Conservation (phyloP, 2,888 invertebrate species). For the Iphiclides podalirius region DNA sequence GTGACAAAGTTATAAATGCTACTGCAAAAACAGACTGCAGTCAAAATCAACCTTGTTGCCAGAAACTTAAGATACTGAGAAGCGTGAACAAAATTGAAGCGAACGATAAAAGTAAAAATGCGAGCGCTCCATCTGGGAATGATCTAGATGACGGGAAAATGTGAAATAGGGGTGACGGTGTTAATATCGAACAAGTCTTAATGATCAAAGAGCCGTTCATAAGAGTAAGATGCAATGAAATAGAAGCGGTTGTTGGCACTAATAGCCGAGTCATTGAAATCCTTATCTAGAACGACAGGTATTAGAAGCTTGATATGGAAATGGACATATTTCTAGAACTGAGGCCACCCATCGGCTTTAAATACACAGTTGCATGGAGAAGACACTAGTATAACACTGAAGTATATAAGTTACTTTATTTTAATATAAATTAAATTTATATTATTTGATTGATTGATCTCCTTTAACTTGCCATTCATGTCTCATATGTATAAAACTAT, state of each 20-base stretch:
- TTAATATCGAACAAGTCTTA: background rate
- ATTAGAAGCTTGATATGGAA: constrained; percentile 9
- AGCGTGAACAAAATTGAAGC: background rate
- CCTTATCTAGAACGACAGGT: constrained; percentile 19
- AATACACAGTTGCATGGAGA: background rate
- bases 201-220: constrained; percentile 7
- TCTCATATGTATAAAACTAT: too few relatives aligned
- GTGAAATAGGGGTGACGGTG: background rate
- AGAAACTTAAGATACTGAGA: background rate
- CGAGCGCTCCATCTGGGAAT: background rate
- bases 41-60: background rate
- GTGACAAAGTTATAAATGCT: background rate
- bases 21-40: background rate
- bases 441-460: too few relatives aligned
- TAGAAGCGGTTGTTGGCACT: constrained; percentile 1
- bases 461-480: too few relatives aligned
- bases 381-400: too few relatives aligned
- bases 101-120: background rate
- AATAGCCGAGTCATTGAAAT: constrained; percentile 6
- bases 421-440: too few relatives aligned
- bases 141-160: background rate
- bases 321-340: constrained; percentile 1
- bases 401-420: too few relatives aligned
- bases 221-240: background rate
- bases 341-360: constrained; percentile 6